A percentile compares a stretch with the other conserved stretches of the same genome.
Evolutionary conservation across 1,140 invertebrate species (phyloP).

Genomic region (Diabrotica undecimpunctata): DNA sequence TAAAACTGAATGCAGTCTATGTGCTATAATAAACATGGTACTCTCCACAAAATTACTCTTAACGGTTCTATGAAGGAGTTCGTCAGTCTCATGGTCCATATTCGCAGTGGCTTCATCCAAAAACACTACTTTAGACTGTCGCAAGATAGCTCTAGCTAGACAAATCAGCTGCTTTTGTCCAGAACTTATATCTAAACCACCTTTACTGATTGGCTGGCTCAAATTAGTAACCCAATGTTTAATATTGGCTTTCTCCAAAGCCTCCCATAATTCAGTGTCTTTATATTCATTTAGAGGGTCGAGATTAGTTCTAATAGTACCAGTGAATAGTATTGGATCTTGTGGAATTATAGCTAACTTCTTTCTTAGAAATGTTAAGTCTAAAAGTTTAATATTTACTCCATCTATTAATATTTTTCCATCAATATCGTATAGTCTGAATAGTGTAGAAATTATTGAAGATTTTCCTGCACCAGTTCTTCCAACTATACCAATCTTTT

Average conservation of each 20-base stretch:
- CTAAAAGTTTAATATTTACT: constrained; percentile 57
- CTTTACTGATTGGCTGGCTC: constrained; percentile 53
- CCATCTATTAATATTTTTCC: constrained; percentile 59
- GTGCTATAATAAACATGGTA: constrained; percentile 79
- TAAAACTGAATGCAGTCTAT: constrained; percentile 78
- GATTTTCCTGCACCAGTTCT: constrained; percentile 81
- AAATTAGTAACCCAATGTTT: constrained; percentile 35
- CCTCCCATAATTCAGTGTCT: constrained; percentile 49
- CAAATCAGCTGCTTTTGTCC: constrained; percentile 78
- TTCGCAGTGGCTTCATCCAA: constrained; percentile 75
- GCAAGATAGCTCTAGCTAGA: constrained; percentile 69
- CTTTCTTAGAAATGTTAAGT: constrained; percentile 67
- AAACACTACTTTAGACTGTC: constrained; percentile 71
- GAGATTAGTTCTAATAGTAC: constrained; percentile 58
- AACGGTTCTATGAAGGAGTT: constrained; percentile 64
- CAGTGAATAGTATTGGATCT: constrained; percentile 75
- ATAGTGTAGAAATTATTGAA: constrained; percentile 69
- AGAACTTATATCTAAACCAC: constrained; percentile 68
- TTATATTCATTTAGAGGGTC: constrained; percentile 54
- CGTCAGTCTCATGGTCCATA: constrained; percentile 67
- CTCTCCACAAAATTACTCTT: constrained; percentile 64
- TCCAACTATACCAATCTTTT: constrained; percentile 76
- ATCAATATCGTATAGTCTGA: constrained; percentile 55
- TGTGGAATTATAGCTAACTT: constrained; percentile 82
- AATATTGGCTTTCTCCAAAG: constrained; percentile 43